Evolutionary conservation across 1,140 invertebrate species (phyloP).

Genomic region (Eumeta japonica): DNA sequence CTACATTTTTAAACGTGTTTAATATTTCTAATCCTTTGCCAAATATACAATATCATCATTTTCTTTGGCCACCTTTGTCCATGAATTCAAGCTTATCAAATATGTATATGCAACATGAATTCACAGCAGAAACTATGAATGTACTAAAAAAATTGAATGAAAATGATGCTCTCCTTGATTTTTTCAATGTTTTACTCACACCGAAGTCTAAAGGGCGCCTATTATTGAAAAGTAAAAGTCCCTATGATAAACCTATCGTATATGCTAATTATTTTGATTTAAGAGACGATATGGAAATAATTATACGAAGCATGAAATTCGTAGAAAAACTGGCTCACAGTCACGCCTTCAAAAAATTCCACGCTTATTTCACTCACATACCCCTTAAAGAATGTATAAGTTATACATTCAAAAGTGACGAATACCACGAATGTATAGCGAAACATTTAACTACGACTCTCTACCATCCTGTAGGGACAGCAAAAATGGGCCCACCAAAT

Average conservation of each 20-base stretch:
- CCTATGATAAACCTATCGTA: constrained; percentile 64
- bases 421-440: constrained; percentile 65
- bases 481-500: constrained; percentile 62
- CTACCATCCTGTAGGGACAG: constrained; percentile 63
- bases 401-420: constrained; percentile 47
- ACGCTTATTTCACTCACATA: constrained; percentile 23
- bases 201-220: constrained; percentile 41
- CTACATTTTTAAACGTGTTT: constrained; percentile 14
- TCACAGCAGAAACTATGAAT: constrained; percentile 30
- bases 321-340: constrained; percentile 32
- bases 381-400: constrained; percentile 56
- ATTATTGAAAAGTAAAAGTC: constrained; percentile 29
- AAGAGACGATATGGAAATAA: constrained; percentile 63
- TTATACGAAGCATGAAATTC: constrained; percentile 61
- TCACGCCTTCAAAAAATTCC: constrained; percentile 25
- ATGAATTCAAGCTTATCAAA: constrained; percentile 9
- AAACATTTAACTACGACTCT: constrained; percentile 62
- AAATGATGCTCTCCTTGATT: constrained; percentile 30
- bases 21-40: constrained; percentile 37
- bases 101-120: constrained; percentile 16
- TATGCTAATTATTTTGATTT: constrained; percentile 74
- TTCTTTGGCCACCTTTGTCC: constrained; percentile 6
- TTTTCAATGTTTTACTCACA: constrained; percentile 34
- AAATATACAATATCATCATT: constrained; percentile 20
- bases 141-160: constrained; percentile 30